These are phyloP conservation scores for Cynoglossus semilaevis DNA, from an alignment of 2,113 vertebrate species.

Conservation along the genomic window DNA sequence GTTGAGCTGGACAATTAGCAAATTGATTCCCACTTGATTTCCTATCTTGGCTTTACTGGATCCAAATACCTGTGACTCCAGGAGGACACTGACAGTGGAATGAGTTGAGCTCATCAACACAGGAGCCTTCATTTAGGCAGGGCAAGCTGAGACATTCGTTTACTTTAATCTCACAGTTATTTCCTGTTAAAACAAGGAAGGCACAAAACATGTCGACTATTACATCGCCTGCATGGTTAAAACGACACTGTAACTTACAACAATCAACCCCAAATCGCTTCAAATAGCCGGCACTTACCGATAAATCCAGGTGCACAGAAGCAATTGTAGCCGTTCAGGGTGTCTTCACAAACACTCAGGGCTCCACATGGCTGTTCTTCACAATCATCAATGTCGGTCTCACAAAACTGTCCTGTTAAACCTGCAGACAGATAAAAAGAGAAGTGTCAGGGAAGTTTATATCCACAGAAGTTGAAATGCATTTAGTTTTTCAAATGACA, in stretches of 20 bases:
- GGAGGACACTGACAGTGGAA: slow-evolving; percentile 76
- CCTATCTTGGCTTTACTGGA: no score
- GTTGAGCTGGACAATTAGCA: no score
- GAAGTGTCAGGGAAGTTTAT: neutral
- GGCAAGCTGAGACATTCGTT: slow-evolving; percentile 79
- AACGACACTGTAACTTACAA: slow-evolving; percentile 28
- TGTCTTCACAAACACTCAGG: slow-evolving; percentile 79
- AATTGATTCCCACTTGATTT: no score
- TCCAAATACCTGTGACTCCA: slow-evolving; percentile 76
- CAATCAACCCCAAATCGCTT: slow-evolving; percentile 21
- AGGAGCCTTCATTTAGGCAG: slow-evolving; percentile 74
- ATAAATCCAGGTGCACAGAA: slow-evolving; percentile 87
- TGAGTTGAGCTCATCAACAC: slow-evolving; percentile 74
- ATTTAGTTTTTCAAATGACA: no score
- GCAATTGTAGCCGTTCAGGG: slow-evolving; percentile 71
- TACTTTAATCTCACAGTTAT: slow-evolving; percentile 80
- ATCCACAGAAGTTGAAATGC: no score
- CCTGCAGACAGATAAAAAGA: slow-evolving; percentile 62
- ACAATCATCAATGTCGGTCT: slow-evolving; percentile 70
- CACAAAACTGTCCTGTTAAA: slow-evolving; percentile 79
- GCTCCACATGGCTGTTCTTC: slow-evolving; percentile 75
- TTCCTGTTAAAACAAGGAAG: slow-evolving; percentile 66
- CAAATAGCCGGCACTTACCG: slow-evolving; percentile 63
- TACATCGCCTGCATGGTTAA: slow-evolving; percentile 18
- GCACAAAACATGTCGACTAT: slow-evolving; percentile 24